Conservation (phyloP, 2,888 invertebrate species). For the Drosophila affinis region DNA sequence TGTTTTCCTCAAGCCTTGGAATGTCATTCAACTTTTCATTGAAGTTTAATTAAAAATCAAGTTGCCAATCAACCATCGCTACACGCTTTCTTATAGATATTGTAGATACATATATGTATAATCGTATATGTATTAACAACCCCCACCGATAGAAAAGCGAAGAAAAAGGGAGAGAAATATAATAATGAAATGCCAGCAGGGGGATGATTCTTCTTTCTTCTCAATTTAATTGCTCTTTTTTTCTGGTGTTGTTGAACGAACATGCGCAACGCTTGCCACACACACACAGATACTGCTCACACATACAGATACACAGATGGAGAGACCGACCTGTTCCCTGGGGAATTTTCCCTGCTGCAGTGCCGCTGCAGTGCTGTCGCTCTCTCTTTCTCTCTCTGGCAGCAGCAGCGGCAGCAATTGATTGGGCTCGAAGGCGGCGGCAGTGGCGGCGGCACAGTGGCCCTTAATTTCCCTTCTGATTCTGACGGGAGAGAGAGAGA, state of each 20-base stretch:
- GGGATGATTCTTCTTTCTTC: slow-evolving; percentile 29
- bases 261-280: slow-evolving; percentile 73
- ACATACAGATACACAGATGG: not conserved
- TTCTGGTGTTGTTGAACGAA: slow-evolving; percentile 42
- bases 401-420: slow-evolving; percentile 72
- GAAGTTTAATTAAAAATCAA: slow-evolving; percentile 45
- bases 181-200: slow-evolving; percentile 40
- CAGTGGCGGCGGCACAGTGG: slow-evolving; percentile 41
- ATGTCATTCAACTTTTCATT: slow-evolving; percentile 1
- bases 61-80: slow-evolving; percentile 36
- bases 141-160: slow-evolving; percentile 19
- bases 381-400: slow-evolving; percentile 44
- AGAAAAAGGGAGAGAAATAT: slow-evolving; percentile 1
- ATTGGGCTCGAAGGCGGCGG: slow-evolving; percentile 60
- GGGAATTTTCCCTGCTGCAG: slow-evolving; percentile 41
- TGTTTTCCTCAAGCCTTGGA: not conserved
- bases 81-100: not conserved
- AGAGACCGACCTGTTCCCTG: slow-evolving; percentile 45
- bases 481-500: slow-evolving; percentile 12
- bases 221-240: slow-evolving; percentile 67
- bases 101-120: not conserved
- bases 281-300: slow-evolving; percentile 29
- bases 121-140: slow-evolving; percentile 6
- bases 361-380: slow-evolving; percentile 19
- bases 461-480: slow-evolving; percentile 49